These are phyloP conservation scores for Nematostella vectensis DNA, from an alignment of 92 coral and sea anemone species.

Conservation along the genomic window DNA sequence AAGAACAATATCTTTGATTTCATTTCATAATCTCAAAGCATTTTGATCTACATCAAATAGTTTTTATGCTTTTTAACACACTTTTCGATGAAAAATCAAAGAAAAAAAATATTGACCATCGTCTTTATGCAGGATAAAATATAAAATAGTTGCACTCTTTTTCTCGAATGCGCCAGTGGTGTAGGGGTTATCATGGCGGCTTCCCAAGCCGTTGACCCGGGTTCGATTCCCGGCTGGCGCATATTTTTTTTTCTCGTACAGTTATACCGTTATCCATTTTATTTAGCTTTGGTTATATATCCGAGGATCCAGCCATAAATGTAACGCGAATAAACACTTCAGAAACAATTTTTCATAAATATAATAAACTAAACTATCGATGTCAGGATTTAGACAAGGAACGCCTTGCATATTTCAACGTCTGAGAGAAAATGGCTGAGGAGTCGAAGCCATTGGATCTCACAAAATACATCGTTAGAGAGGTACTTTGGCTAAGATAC, in stretches of 20 bases:
- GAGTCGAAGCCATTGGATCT: background rate
- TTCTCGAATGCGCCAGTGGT: conserved; percentile 80
- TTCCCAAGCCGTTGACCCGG: conserved; percentile 99
- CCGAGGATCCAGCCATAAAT: no score
- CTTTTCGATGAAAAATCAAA: no score
- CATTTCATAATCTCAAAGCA: no score
- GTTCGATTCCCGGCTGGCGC: conserved; percentile 99
- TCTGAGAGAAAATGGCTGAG: background rate
- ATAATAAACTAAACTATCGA: no score
- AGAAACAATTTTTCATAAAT: no score
- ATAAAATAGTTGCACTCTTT: no score
- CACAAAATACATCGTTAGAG: conserved; percentile 5
- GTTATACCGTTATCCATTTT: background rate
- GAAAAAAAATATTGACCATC: no score
- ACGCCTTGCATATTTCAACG: conserved; percentile 15
- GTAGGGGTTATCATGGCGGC: conserved; percentile 99
- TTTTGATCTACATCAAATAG: no score
- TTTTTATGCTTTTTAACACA: no score
- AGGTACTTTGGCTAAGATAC: conserved; percentile 5
- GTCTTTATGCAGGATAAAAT: no score
- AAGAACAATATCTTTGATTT: no score
- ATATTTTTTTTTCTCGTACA: background rate
- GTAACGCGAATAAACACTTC: no score
- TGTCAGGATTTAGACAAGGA: background rate
- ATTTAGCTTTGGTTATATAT: background rate